Evolutionary conservation across 2,888 invertebrate species (phyloP).

Genomic region (Cataglyphis altisquamis): DNA sequence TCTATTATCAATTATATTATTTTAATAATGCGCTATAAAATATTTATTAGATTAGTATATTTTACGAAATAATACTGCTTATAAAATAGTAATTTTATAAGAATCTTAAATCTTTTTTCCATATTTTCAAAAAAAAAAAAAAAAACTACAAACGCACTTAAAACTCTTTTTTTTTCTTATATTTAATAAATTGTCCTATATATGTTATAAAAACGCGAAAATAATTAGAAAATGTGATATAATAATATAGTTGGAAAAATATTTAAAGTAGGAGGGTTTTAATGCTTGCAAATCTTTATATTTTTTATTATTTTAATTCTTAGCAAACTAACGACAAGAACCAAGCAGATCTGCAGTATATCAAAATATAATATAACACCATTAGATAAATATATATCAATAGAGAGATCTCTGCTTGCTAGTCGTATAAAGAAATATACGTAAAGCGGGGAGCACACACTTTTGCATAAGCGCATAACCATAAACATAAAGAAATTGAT

Average conservation of each 20-base stretch:
- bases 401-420: neutral
- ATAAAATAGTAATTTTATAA: neutral
- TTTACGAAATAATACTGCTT: neutral
- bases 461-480: too few relatives aligned
- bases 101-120: neutral
- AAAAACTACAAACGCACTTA: neutral
- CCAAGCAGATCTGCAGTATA: neutral
- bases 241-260: neutral
- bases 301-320: constrained; percentile 21
- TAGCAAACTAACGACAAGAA: neutral
- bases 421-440: neutral
- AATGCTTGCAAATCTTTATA: neutral
- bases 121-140: neutral
- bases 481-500: too few relatives aligned
- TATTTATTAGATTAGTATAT: neutral
- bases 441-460: too few relatives aligned
- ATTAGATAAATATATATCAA: neutral
- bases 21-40: neutral
- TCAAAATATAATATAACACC: neutral
- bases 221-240: neutral
- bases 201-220: neutral
- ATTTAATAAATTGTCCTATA: neutral
- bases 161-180: neutral
- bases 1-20: too few relatives aligned
- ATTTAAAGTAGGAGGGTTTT: too few relatives aligned